These are phyloP conservation scores for Micrasema minimum DNA, from an alignment of 1,140 invertebrate species.

Conservation along the genomic window DNA sequence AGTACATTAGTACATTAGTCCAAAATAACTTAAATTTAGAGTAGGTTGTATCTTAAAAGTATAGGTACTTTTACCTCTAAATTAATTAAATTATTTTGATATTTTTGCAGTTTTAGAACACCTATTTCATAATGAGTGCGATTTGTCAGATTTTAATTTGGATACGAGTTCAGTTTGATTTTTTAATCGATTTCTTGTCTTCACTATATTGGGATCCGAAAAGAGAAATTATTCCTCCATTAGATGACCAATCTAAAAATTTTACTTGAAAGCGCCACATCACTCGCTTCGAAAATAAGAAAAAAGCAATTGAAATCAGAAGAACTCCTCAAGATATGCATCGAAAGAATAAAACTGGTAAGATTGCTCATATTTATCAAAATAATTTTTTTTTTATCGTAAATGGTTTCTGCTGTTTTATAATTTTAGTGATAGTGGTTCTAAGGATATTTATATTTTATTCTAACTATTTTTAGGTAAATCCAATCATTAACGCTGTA, in stretches of 20 bases:
- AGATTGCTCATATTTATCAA: conserved; percentile 38
- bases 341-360: conserved; percentile 82
- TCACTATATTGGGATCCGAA: conserved; percentile 68
- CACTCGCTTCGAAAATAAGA: conserved; percentile 74
- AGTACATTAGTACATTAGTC: too few species aligned
- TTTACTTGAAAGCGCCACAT: conserved; percentile 72
- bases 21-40: too few species aligned
- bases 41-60: too few species aligned
- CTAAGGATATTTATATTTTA: too few species aligned
- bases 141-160: conserved; percentile 43
- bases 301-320: conserved; percentile 72
- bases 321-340: conserved; percentile 78
- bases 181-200: conserved; percentile 60
- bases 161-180: conserved; percentile 54
- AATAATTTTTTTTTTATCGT: too few species aligned
- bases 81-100: too few species aligned
- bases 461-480: conserved; percentile 60
- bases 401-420: too few species aligned
- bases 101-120: too few species aligned
- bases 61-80: too few species aligned
- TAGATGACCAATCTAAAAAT: conserved; percentile 69
- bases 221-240: conserved; percentile 66
- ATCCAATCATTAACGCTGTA: conserved; percentile 82
- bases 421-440: too few species aligned
- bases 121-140: conserved; percentile 34